Percentiles rank a stretch among this genome's conserved stretches.
Evolutionary conservation across 2,113 vertebrate species (phyloP).

Genomic region (Caloenas nicobarica): DNA sequence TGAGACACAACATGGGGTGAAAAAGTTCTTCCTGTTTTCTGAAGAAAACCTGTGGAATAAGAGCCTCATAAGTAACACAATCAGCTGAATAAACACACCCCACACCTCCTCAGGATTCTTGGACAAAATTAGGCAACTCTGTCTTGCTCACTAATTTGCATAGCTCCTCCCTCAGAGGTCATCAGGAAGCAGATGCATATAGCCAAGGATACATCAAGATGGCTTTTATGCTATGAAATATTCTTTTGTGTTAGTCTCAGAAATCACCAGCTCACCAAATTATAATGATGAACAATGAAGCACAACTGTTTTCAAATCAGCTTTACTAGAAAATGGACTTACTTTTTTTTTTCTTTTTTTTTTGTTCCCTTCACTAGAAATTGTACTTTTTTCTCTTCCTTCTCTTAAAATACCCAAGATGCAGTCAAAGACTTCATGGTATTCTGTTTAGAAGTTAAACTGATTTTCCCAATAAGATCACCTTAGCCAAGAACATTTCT

Average conservation of each 20-base stretch:
- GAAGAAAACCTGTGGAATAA: background rate
- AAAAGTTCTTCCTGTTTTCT: background rate
- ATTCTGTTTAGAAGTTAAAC: background rate
- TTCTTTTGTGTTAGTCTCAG: background rate
- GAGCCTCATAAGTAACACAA: background rate
- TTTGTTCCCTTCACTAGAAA: background rate
- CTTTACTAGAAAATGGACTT: background rate
- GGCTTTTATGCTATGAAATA: background rate
- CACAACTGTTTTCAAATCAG: background rate
- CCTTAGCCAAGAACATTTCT: background rate
- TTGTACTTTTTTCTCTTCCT: background rate
- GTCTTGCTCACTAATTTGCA: background rate
- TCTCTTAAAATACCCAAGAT: background rate
- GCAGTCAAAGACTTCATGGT: background rate
- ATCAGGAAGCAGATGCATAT: background rate
- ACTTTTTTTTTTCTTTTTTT: too few species aligned
- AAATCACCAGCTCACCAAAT: background rate
- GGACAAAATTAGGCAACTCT: background rate
- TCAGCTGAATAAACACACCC: background rate
- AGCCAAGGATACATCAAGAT: background rate
- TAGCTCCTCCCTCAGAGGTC: background rate
- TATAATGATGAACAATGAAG: background rate
- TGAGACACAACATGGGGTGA: background rate
- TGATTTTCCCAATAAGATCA: background rate
- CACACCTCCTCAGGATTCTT: background rate